These are phyloP conservation scores for Sisor rabdophorus DNA, from an alignment of 2,113 vertebrate genomes.

Conservation along the genomic window DNA sequence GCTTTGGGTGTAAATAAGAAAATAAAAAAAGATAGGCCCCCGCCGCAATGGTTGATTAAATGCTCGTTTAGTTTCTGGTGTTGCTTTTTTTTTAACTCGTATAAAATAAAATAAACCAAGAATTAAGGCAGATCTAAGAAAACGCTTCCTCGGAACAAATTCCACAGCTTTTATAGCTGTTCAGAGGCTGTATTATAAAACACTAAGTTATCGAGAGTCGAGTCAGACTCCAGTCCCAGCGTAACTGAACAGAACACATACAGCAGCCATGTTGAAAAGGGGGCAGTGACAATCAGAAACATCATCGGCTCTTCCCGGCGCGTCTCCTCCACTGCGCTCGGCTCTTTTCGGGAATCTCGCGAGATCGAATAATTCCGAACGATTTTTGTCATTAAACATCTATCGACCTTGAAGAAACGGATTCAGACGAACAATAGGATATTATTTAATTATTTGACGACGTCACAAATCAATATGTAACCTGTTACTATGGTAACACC, in stretches of 20 bases:
- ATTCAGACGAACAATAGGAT: too few species aligned
- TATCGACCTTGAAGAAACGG: neutral
- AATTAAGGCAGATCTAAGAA: slow-evolving; percentile 44
- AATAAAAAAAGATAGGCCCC: slow-evolving; percentile 44
- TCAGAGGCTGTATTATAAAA: slow-evolving; percentile 53
- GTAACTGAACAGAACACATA: slow-evolving; percentile 68
- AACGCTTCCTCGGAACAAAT: slow-evolving; percentile 38
- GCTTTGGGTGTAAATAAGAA: slow-evolving; percentile 19
- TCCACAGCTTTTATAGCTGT: slow-evolving; percentile 51
- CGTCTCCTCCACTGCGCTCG: slow-evolving; percentile 51
- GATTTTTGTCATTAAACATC: too few species aligned
- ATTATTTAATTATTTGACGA: too few species aligned
- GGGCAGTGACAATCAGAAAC: slow-evolving; percentile 42
- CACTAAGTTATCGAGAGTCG: slow-evolving; percentile 55
- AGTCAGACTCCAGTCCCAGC: slow-evolving; percentile 70
- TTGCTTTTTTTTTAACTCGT: neutral
- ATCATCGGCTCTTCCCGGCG: slow-evolving; percentile 63
- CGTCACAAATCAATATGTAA: too few species aligned
- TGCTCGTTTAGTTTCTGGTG: slow-evolving; percentile 56
- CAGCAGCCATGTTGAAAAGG: slow-evolving; percentile 73
- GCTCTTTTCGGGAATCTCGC: slow-evolving; percentile 57
- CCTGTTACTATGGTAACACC: neutral
- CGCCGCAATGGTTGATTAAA: slow-evolving; percentile 60
- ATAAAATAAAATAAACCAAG: neutral
- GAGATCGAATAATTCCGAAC: neutral